Percentiles rank a stretch among this genome's conserved stretches.
phyloP scores from a whole-genome alignment of 2,113 vertebrate genomes.

The Antechinus stuartii region DNA sequence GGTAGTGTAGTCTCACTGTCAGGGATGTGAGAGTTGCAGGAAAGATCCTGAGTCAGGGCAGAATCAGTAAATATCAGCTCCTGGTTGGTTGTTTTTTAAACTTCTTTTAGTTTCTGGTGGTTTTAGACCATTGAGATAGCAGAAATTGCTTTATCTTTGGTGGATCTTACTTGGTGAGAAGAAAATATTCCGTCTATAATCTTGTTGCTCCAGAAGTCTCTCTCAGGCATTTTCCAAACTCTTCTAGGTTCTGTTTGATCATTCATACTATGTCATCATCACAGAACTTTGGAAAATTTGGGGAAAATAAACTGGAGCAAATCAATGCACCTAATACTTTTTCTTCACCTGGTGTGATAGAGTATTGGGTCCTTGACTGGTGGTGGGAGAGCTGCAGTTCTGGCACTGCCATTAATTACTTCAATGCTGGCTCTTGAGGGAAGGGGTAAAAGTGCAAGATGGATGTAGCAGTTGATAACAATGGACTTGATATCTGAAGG shows the following conservation, averaged over 20 bases:
- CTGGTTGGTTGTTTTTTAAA: background rate
- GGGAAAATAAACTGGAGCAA: background rate
- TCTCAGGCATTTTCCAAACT: background rate
- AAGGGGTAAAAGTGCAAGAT: background rate
- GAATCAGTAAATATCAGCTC: background rate
- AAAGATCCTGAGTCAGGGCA: background rate
- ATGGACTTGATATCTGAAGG: background rate
- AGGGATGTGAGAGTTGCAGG: background rate
- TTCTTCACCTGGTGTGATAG: background rate
- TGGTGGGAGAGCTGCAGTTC: background rate
- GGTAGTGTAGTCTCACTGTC: background rate
- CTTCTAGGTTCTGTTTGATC: background rate
- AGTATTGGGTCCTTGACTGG: background rate
- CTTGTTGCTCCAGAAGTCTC: background rate
- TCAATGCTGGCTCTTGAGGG: background rate
- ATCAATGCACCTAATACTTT: background rate
- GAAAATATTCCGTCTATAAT: background rate
- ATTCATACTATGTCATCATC: background rate
- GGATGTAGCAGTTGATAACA: background rate
- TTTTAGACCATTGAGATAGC: background rate
- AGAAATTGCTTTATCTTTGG: background rate
- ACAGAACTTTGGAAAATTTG: background rate
- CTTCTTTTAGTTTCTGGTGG: background rate
- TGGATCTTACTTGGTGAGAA: background rate
- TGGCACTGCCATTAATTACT: background rate